Evolutionary conservation across 1,140 invertebrate genomes (phyloP), one percentile per base, ranked within the genome.

Genomic region (Trichonephila clavata): DNA sequence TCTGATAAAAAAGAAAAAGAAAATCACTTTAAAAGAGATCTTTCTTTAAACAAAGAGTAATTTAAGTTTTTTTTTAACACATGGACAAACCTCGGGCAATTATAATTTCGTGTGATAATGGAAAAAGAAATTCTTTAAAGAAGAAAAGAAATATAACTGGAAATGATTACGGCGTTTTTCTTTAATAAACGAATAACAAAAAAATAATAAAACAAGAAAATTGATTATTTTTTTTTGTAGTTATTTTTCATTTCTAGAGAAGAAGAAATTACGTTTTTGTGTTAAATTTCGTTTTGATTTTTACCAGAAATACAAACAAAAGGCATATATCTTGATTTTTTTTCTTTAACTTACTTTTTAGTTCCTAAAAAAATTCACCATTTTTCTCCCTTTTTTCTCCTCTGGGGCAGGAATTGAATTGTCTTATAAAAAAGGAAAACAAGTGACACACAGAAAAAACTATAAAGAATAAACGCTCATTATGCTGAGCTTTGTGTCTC

Each of bases 401-500:
- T 77, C 71, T 77, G 18, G 71, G 71, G 27, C 14, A 13, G 27
- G 27, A 18, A 39, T 32, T 39, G 16, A 77, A 32, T 77, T 77
- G 27, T 77, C 32, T 77, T 32, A 10, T 39, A 39, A 7, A 27
- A 39, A 39, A 71, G 32, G 10, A 39, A 77, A 32, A 77, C 16
- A 71, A 71, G 5, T 71, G 24, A 16, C 68, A 16, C 27, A 71
- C 14, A 32, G 10, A 24, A 71, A 77, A 77, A 39, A 39, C 7
- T 77, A 77, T 18, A 77, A 39, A 16, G 32, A 77, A 77, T 77
- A 77, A 77, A 39, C 32, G 71, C 71, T 77, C 71, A 77, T 77
- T 77, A 71, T 3, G 27, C 13, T 32, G 27, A 27, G 27, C n/a
- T 77, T 77, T 77, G 71, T 77, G 27, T 77, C 27, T 77, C 3